These are phyloP conservation scores for Thalassoma bifasciatum DNA, from an alignment of 2,113 vertebrate species.

Conservation along the genomic window DNA sequence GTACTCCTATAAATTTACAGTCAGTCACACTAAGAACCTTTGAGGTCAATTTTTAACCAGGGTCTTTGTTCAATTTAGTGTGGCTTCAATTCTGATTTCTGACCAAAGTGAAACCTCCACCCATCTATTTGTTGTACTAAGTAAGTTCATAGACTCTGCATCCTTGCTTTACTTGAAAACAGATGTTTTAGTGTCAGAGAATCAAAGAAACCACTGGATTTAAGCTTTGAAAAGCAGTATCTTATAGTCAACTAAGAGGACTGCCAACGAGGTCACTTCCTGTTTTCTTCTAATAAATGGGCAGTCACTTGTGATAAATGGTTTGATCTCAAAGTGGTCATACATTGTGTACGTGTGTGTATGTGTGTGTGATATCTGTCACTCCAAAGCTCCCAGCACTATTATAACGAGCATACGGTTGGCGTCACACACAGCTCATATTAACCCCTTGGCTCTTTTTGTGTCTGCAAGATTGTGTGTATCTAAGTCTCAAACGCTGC, in stretches of 20 bases:
- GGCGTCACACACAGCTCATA: conserved; percentile 76
- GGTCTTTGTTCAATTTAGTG: background rate
- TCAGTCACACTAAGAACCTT: conserved; percentile 22
- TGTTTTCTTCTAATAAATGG: conserved; percentile 46
- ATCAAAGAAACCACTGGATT: conserved; percentile 7
- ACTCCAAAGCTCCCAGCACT: conserved; percentile 76
- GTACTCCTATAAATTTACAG: conserved; percentile 30
- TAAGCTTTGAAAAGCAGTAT: background rate
- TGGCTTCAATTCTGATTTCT: background rate
- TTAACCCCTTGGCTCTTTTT: conserved; percentile 73
- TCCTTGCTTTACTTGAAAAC: background rate
- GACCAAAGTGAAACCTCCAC: background rate
- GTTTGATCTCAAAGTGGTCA: conserved; percentile 66
- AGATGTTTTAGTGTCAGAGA: background rate
- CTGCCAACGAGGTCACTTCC: conserved; percentile 33
- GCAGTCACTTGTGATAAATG: conserved; percentile 62
- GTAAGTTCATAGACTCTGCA: background rate
- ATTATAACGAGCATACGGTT: conserved; percentile 81
- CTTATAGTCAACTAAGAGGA: conserved; percentile 18
- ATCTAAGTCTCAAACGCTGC: conserved; percentile 20
- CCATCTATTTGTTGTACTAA: background rate
- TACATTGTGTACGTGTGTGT: conserved; percentile 51
- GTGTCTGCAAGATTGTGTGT: conserved; percentile 40
- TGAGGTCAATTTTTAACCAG: background rate
- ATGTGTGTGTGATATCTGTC: conserved; percentile 72